Evolutionary conservation across 2,113 vertebrate species (phyloP), one percentile per base, ranked within the genome.

Genomic region (Macquaria ambigua): DNA sequence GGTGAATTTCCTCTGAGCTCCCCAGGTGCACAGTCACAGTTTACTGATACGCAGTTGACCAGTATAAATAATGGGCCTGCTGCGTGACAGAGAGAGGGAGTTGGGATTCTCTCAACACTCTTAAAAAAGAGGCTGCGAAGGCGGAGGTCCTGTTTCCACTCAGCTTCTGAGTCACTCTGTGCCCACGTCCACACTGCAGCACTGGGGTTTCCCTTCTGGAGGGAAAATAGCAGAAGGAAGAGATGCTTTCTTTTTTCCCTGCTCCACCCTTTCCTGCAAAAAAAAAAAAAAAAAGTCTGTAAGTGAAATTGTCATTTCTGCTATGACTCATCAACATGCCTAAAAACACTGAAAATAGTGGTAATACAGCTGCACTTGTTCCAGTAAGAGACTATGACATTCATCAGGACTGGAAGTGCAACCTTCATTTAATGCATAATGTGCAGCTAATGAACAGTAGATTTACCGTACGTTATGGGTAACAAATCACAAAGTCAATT

Each of bases 251-350:
- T 46, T 76, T 83, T 80, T 71, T 39, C 66, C 74, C 48, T 84
- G 70, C 88, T 77, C 90, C 91, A 78, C 89, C 90, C 89, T 94
- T 90, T 90, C 89, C 91, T 87, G 53, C 48, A 39, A 39, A 76
- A 77, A 81, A 81, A 81, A 52, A 37, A 68, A 41, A 76, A 79
- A 62, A 63, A 14, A 52, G 46, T 3, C 43, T 70, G 67, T 15
- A 58, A 53, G 81, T 79, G 15, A 84, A 90, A 91, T 79, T 6
- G 67, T 72, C 28, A 89, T 48, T 83, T 87, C 73, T 86, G 83
- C 85, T 81, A 1, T 85, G 84, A 91, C 79, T 92, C 92, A 92
- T 71, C 59, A 28, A 7, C 81, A 67, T 70, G 23, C 55, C 70
- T 43, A 37, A 76, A 85, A 93, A 71, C 55, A 81, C 50, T 88